Evolutionary conservation across 2,113 vertebrate genomes (phyloP).

Genomic region (Geothlypis trichas): DNA sequence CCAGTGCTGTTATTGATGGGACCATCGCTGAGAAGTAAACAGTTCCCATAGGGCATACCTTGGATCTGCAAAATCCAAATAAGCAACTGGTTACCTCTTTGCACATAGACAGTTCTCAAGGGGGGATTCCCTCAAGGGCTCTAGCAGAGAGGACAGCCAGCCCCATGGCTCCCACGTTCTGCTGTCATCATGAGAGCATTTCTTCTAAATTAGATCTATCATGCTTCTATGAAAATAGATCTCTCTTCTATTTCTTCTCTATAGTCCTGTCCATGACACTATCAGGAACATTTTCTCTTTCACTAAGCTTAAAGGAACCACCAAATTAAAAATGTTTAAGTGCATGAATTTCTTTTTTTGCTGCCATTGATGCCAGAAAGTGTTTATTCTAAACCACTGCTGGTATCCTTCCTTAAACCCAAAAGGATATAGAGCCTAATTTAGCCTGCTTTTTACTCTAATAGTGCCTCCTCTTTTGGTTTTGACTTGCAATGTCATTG

Average conservation of each 20-base stretch:
- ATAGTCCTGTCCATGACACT: not conserved
- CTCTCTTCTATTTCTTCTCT: not conserved
- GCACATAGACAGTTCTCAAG: rapidly evolving
- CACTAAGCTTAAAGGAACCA: not conserved
- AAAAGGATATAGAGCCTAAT: not conserved
- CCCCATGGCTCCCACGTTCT: not conserved
- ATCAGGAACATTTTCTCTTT: not conserved
- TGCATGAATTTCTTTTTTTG: not conserved
- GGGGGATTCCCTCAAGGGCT: not conserved
- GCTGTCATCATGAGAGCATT: not conserved
- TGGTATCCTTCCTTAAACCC: not conserved
- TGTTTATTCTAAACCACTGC: not conserved
- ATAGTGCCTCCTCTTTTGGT: not conserved
- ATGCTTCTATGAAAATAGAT: not conserved
- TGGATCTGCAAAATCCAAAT: constrained; percentile 77
- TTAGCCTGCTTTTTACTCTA: not conserved
- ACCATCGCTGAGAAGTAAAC: constrained; percentile 87
- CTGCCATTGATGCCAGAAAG: not conserved
- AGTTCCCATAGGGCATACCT: constrained; percentile 88
- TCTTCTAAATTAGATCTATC: not conserved
- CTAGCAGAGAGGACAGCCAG: not conserved
- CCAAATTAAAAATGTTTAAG: not conserved
- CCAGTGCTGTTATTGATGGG: constrained; percentile 87
- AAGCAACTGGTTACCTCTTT: not conserved
- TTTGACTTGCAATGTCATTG: not conserved